A percentile compares a stretch with the other conserved stretches of the same genome.
phyloP scores from a whole-genome alignment of 2,797 vertebrate genomes.

The Peromyscus attwateri region DNA sequence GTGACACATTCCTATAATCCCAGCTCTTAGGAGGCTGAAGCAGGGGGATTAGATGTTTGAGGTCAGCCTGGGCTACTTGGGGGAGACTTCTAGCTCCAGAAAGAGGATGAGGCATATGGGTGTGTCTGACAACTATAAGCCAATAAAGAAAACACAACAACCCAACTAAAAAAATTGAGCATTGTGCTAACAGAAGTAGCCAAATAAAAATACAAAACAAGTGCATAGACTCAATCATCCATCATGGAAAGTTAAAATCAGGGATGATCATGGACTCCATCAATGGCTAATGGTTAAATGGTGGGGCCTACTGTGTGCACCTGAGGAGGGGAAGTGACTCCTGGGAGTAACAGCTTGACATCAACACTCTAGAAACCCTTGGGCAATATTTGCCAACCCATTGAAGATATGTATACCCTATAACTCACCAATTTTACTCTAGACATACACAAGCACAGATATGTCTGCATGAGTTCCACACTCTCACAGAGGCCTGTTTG shows the following conservation, averaged over 20 bases:
- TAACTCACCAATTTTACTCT: background rate
- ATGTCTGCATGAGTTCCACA: too few relatives aligned
- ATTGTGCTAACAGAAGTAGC: background rate
- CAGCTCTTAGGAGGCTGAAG: background rate
- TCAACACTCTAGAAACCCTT: background rate
- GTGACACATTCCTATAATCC: background rate
- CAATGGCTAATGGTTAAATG: background rate
- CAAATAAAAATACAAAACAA: constrained; percentile 25
- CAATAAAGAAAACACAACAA: background rate
- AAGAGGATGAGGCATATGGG: background rate
- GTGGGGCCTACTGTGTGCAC: background rate
- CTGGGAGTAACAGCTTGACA: background rate
- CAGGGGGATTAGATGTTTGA: background rate
- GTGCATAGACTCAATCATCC: background rate
- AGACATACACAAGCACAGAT: too few relatives aligned
- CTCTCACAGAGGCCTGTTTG: background rate
- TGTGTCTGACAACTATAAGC: background rate
- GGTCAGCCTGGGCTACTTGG: background rate
- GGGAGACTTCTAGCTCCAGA: background rate
- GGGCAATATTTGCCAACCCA: background rate
- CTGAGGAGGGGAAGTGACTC: background rate
- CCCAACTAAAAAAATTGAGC: background rate
- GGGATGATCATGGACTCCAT: background rate
- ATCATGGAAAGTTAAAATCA: background rate
- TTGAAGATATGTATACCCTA: background rate